phyloP scores from a whole-genome alignment of 1,140 invertebrate species.

The Daktulosphaira vitifoliae region DNA sequence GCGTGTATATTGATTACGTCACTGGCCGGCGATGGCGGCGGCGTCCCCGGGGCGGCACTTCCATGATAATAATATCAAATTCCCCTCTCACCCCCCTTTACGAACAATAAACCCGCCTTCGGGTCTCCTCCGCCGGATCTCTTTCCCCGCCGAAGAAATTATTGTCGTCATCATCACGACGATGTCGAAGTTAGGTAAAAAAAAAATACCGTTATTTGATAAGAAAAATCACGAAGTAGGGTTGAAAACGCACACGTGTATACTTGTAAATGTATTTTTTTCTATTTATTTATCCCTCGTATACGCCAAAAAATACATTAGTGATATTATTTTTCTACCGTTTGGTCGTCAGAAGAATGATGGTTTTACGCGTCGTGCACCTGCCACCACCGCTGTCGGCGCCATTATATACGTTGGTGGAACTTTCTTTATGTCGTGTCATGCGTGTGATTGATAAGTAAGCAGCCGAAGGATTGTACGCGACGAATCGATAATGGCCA shows the following conservation, averaged over 20 bases:
- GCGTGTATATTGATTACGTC: constrained; percentile 31
- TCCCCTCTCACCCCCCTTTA: not conserved
- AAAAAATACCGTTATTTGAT: too few species aligned
- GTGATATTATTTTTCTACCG: too few species aligned
- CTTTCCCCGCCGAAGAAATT: constrained; percentile 25
- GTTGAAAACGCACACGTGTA: too few species aligned
- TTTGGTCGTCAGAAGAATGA: too few species aligned
- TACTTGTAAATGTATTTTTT: too few species aligned
- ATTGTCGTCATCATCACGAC: constrained; percentile 32
- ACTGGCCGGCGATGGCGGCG: constrained; percentile 29
- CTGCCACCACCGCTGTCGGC: too few species aligned
- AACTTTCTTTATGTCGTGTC: not conserved
- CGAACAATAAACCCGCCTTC: not conserved
- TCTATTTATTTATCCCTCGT: too few species aligned
- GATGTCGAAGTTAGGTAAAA: not conserved
- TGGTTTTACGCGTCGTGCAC: too few species aligned
- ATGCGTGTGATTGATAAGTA: not conserved
- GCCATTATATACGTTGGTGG: too few species aligned
- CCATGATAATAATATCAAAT: constrained; percentile 31
- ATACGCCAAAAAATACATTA: too few species aligned
- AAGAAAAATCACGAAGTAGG: too few species aligned
- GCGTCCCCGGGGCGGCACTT: constrained; percentile 32
- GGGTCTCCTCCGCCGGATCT: not conserved
- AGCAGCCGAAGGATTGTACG: not conserved
- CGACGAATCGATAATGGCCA: constrained; percentile 15